Conservation (phyloP, 2,113 vertebrate genomes). For the Argyrosomus japonicus region DNA sequence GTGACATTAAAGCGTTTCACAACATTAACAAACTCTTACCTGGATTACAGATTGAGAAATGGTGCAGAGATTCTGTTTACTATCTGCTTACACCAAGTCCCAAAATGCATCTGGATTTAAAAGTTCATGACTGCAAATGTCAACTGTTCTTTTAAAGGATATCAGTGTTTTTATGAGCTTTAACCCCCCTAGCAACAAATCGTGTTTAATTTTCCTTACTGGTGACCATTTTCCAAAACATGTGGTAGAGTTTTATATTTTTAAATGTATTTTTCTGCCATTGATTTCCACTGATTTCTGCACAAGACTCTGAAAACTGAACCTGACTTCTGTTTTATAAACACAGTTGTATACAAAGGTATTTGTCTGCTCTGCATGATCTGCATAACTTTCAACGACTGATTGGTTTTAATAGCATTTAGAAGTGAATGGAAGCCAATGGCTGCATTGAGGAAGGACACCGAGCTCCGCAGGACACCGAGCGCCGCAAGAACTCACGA, state of each 20-base stretch:
- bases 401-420: background rate
- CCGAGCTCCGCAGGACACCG: too few species aligned
- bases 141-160: background rate
- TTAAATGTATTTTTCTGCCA: background rate
- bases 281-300: background rate
- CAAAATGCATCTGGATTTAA: constrained; percentile 5
- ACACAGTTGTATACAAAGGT: too few species aligned
- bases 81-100: background rate
- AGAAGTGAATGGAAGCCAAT: background rate
- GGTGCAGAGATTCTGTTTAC: background rate
- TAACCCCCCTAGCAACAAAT: background rate
- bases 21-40: constrained; percentile 27
- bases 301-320: background rate
- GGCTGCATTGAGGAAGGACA: background rate
- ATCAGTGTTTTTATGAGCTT: background rate
- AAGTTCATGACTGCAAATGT: background rate
- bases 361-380: background rate
- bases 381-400: background rate
- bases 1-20: constrained; percentile 30
- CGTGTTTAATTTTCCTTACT: background rate
- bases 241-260: background rate
- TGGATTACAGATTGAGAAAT: constrained; percentile 41
- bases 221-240: background rate
- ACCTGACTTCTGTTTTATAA: too few species aligned
- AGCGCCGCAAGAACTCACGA: too few species aligned